Base-by-base conservation (phyloP, 2,797 vertebrate species). In the Dryobates pubescens region DNA sequence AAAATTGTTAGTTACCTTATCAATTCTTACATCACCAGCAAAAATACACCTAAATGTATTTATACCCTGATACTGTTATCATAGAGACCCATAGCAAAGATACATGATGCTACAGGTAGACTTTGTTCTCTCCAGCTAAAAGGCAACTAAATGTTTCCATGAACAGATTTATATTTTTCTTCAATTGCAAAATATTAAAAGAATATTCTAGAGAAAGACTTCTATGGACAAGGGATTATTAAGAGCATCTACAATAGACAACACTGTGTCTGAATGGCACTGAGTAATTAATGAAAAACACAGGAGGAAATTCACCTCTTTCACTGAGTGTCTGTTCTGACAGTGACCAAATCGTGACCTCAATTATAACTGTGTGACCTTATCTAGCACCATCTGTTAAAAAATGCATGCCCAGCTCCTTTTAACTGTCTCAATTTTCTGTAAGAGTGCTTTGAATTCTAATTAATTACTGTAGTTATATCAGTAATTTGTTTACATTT, bases 401-500 rank as follows among this genome's bases (percentile, higher is more conserved):
- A 83, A 93, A 95, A 91, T 86, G 41, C 68, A 9, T 56, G 34
- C 18, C 70, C 76, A 34, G 9, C 51, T 95, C 19, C 26, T 79
- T 75, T 91, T 76, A 82, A 30, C 36, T 74, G 26, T 59, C 58
- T 88, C 77, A 88, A 56, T 70, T 88, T 89, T 72, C 73, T 1
- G 0, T 65, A 82, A 77, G 59, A 96, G 90, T 95, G 92, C 82
- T 94, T 96, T 95, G 96, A 96, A 97, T 95, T 95, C 86, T 93
- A 89, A 96, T 94, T 68, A 88, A 81, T 27, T 65, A n/a, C 82
- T 69, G 14, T 30, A 22, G 22, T 93, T 81, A 4, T 92, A 80
- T 77, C 73, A 88, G 69, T 93, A 90, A 64, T 90, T 95, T 92
- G 59, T 96, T 97, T 95, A 91, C 62, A 76, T 89, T 96, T 94